Conservation (phyloP, 2,888 invertebrate genomes). For the Drosophila kambysellisi region DNA sequence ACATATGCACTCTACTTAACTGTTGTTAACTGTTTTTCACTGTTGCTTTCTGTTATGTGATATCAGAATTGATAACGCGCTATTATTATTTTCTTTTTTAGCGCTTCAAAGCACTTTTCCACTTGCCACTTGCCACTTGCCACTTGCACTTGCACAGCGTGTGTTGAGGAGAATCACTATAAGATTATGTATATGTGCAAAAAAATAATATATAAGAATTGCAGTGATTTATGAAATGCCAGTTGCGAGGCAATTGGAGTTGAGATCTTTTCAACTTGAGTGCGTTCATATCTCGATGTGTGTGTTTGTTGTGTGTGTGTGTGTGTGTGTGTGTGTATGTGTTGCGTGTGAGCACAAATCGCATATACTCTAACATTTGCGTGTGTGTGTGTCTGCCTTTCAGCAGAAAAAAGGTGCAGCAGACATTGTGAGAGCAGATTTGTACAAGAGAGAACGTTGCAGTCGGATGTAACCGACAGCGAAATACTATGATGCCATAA, state of each 20-base stretch:
- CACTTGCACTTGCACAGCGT: conserved; percentile 42
- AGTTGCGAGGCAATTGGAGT: conserved; percentile 44
- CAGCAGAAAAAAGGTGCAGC: conserved; percentile 76
- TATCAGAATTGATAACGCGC: conserved; percentile 53
- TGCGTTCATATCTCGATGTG: conserved; percentile 12
- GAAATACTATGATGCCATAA: too few species aligned
- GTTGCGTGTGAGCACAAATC: conserved; percentile 10
- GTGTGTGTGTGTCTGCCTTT: conserved; percentile 46
- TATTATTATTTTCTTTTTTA: conserved; percentile 25
- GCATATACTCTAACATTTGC: conserved; percentile 6
- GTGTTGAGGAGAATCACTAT: conserved; percentile 18
- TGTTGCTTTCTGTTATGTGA: conserved; percentile 21
- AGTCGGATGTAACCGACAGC: too few species aligned
- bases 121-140: conserved; percentile 32
- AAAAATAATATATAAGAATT: conserved; percentile 24
- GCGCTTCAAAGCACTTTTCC: conserved; percentile 42
- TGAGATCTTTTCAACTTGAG: conserved; percentile 37
- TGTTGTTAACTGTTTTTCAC: conserved; percentile 50
- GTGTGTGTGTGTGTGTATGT: conserved; percentile 16
- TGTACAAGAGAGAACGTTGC: background rate
- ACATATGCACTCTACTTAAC: conserved; percentile 21
- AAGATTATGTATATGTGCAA: conserved; percentile 6
- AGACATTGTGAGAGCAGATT: conserved; percentile 41
- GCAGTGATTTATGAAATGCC: conserved; percentile 52
- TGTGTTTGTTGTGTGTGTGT: conserved; percentile 8